Conservation (phyloP, 2,888 invertebrate genomes). For the Hylaea fasciaria region DNA sequence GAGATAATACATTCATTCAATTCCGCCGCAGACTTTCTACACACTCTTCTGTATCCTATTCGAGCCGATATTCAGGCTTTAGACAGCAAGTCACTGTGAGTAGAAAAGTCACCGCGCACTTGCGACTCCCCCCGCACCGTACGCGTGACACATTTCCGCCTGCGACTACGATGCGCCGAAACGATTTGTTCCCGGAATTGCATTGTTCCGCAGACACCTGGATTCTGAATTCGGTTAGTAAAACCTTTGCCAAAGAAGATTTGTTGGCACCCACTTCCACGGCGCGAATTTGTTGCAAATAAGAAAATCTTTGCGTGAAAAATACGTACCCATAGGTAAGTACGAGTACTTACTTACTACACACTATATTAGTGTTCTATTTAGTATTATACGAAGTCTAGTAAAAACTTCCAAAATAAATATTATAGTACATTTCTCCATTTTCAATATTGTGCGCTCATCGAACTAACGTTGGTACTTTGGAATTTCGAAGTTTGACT, state of each 20-base stretch:
- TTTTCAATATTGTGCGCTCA: too few relatives aligned
- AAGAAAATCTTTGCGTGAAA: constrained; percentile 18
- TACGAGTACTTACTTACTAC: too few relatives aligned
- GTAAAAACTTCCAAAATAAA: too few relatives aligned
- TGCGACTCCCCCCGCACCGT: constrained; percentile 34
- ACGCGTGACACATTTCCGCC: constrained; percentile 29
- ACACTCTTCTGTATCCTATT: constrained; percentile 11
- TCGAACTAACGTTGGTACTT: too few relatives aligned
- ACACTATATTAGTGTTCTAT: constrained; percentile 20
- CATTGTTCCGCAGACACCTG: constrained; percentile 78
- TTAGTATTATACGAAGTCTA: too few relatives aligned
- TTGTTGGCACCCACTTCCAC: constrained; percentile 51
- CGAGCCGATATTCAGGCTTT: constrained; percentile 15
- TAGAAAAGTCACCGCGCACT: constrained; percentile 25
- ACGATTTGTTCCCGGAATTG: constrained; percentile 77
- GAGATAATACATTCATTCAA: too few relatives aligned
- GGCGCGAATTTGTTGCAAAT: constrained; percentile 27
- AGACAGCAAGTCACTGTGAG: constrained; percentile 37
- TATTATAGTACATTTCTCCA: too few relatives aligned
- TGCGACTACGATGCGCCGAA: constrained; percentile 45
- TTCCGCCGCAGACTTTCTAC: constrained; percentile 4
- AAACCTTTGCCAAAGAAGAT: constrained; percentile 60
- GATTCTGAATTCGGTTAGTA: constrained; percentile 76
- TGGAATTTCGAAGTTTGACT: too few relatives aligned
- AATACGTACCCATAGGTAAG: neutral